These are phyloP conservation scores for Hermodice carunculata DNA, from an alignment of 2,888 invertebrate species.

Conservation along the genomic window DNA sequence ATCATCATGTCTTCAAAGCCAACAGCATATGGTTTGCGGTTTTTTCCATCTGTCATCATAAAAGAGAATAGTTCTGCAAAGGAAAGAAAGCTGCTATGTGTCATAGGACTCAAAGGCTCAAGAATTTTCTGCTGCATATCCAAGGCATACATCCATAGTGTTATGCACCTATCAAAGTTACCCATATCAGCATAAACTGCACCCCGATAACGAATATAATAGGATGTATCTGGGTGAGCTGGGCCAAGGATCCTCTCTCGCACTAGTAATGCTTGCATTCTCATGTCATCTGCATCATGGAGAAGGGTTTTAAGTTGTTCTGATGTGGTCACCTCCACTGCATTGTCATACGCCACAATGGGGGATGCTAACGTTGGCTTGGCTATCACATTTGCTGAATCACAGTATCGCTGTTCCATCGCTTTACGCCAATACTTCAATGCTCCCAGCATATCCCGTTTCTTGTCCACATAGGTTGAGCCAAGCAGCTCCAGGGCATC, in stretches of 20 bases:
- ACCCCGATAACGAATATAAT: constrained; percentile 94
- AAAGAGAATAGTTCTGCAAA: constrained; percentile 90
- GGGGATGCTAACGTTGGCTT: constrained; percentile 81
- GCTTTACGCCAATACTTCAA: constrained; percentile 91
- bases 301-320: constrained; percentile 87
- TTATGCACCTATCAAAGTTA: constrained; percentile 89
- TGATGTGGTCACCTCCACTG: constrained; percentile 83
- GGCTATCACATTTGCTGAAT: constrained; percentile 71
- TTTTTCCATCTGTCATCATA: constrained; percentile 84
- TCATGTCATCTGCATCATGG: constrained; percentile 94
- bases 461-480: constrained; percentile 96
- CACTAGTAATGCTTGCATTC: constrained; percentile 90
- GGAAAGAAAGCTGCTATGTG: constrained; percentile 92
- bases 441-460: constrained; percentile 89
- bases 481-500: constrained; percentile 93
- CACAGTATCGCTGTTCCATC: constrained; percentile 77
- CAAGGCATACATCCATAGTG: constrained; percentile 95
- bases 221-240: constrained; percentile 96
- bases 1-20: constrained; percentile 85
- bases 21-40: constrained; percentile 79
- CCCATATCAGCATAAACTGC: constrained; percentile 93
- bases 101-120: constrained; percentile 93
- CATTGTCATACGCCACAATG: constrained; percentile 90
- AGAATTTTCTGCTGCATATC: constrained; percentile 95
- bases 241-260: constrained; percentile 91